Evolutionary conservation across 2,888 invertebrate genomes (phyloP), one percentile per base, ranked within the genome.

Genomic region (Pyrgus malvae): DNA sequence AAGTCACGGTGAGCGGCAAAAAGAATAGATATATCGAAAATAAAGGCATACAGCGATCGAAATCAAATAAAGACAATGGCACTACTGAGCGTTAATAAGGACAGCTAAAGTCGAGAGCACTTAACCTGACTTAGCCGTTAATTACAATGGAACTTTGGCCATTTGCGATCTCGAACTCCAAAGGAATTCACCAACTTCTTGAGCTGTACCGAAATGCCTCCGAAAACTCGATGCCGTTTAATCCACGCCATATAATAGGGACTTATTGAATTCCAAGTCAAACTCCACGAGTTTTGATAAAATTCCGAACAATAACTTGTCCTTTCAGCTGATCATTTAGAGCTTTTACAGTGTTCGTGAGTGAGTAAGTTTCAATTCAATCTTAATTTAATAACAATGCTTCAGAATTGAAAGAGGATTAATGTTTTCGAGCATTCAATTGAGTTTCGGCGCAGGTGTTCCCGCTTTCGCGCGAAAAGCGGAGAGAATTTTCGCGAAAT

Each of bases 101-200:
- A 58, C 58, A 51, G 37, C 64, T 66, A 65, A 58, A 55, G 57
- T 62, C 59, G 55, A 58, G 56, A 55, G 38, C 61, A 63, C 66
- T 69, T 67, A 65, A 70, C 70, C 68, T 67, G 64, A 57, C 60
- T 67, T 56, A 64, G 62, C 61, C 66, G 68, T 74, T 75, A 76
- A 79, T 78, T 73, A 74, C 68, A 55, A 56, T 61, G 50, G 62
- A 77, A 77, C 65, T 80, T 78, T 42, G 62, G 59, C 70, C 69
- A 69, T 74, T 72, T 65, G 66, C 66, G 67, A 69, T 68, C 49
- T 64, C 62, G 56, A 62, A 64, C 62, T 66, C 56, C 58, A 60
- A 63, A 68, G 69, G 70, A 69, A 74, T 72, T 63, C 63, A 45
- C 63, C 55, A 67, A 76, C 64, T 78, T 71, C 38, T 23, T 54